phyloP scores from a whole-genome alignment of 2,113 vertebrate species.

The Scomber scombrus region DNA sequence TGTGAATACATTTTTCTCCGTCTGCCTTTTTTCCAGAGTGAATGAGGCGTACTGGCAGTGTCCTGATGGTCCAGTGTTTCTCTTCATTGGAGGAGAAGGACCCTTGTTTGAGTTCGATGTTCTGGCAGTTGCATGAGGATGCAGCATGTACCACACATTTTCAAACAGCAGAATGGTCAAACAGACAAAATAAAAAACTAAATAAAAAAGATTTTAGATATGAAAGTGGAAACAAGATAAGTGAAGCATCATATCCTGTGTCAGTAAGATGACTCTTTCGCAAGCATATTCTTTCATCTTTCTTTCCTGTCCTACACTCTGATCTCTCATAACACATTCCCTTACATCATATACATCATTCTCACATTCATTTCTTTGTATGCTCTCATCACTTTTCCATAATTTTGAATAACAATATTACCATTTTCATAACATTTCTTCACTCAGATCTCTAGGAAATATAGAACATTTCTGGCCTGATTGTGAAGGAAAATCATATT shows the following conservation, averaged over 20 bases:
- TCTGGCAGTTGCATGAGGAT: conserved; percentile 78
- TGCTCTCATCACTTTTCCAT: too few species aligned
- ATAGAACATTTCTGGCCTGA: too few species aligned
- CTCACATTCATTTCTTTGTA: too few species aligned
- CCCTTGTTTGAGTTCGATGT: conserved; percentile 80
- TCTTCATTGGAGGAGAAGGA: conserved; percentile 88
- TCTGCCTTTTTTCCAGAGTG: conserved; percentile 76
- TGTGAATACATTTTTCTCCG: background rate
- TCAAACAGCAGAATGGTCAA: background rate
- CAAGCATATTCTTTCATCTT: background rate
- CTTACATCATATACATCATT: too few species aligned
- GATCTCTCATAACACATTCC: background rate
- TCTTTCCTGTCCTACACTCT: too few species aligned
- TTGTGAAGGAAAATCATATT: too few species aligned
- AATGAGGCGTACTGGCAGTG: conserved; percentile 83
- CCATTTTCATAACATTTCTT: too few species aligned
- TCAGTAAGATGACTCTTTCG: conserved; percentile 5
- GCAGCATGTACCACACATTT: background rate
- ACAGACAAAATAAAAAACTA: background rate
- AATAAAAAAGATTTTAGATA: background rate
- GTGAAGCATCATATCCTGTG: background rate
- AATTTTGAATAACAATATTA: too few species aligned
- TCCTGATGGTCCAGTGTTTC: conserved; percentile 86
- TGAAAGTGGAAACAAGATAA: conserved; percentile 2
- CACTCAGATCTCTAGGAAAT: too few species aligned